These are phyloP conservation scores for Acronicta aceris DNA, from an alignment of 2,888 invertebrate genomes.

Conservation along the genomic window DNA sequence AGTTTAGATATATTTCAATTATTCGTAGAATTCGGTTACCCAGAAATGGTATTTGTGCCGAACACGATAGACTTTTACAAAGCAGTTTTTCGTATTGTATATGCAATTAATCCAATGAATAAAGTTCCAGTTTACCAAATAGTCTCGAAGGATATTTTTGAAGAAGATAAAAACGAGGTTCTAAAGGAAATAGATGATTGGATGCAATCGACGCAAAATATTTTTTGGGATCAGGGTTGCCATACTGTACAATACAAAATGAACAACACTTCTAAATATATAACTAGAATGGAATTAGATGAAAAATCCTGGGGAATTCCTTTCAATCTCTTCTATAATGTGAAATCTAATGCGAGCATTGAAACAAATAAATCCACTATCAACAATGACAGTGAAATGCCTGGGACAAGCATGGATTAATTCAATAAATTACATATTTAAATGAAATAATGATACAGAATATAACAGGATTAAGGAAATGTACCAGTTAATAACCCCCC, in stretches of 20 bases:
- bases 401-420: too few relatives aligned
- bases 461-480: too few relatives aligned
- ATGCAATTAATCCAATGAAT: neutral
- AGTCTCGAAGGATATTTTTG: neutral
- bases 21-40: slow-evolving; percentile 40
- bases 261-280: slow-evolving; percentile 25
- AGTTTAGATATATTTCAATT: slow-evolving; percentile 29
- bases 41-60: slow-evolving; percentile 21
- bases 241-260: slow-evolving; percentile 42
- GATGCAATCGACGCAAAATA: neutral
- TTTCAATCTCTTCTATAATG: slow-evolving; percentile 28
- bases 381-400: neutral
- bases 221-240: slow-evolving; percentile 35
- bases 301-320: slow-evolving; percentile 15
- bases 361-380: neutral
- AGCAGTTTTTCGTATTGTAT: neutral
- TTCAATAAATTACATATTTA: too few relatives aligned
- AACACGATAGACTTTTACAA: neutral
- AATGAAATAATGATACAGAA: too few relatives aligned
- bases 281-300: slow-evolving; percentile 5
- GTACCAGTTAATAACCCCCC: too few relatives aligned
- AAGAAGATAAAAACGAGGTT: slow-evolving; percentile 23
- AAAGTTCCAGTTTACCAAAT: slow-evolving; percentile 1
- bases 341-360: neutral
- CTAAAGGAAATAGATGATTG: slow-evolving; percentile 10